Evolutionary conservation across 2,113 vertebrate genomes (phyloP).

Genomic region (Morone saxatilis): DNA sequence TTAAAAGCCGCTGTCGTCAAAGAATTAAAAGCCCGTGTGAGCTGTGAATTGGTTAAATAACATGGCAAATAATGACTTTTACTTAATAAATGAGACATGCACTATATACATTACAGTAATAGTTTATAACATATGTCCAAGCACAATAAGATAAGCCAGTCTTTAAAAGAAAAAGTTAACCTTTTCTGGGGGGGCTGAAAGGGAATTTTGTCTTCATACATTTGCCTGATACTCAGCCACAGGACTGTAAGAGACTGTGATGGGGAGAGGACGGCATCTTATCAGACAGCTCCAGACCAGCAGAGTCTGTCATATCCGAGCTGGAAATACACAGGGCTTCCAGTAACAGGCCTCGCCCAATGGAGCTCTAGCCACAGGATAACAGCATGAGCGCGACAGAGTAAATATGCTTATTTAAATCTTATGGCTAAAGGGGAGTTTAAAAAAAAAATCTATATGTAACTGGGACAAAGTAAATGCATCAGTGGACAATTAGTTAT

Average conservation of each 20-base stretch:
- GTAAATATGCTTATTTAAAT: conserved; percentile 59
- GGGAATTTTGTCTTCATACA: conserved; percentile 89
- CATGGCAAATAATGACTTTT: not conserved
- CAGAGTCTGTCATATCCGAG: conserved; percentile 88
- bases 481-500: conserved; percentile 60
- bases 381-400: conserved; percentile 49
- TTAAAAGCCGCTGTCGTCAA: not conserved
- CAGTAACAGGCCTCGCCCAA: conserved; percentile 89
- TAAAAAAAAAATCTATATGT: conserved; percentile 20
- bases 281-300: conserved; percentile 92
- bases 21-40: not conserved
- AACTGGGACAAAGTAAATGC: conserved; percentile 46
- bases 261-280: conserved; percentile 91
- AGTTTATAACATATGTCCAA: conserved; percentile 2
- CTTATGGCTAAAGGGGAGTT: conserved; percentile 20
- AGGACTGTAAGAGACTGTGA: conserved; percentile 81
- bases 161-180: conserved; percentile 85
- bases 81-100: not conserved
- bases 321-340: conserved; percentile 87
- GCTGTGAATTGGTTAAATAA: not conserved
- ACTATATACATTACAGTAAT: not conserved
- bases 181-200: conserved; percentile 71
- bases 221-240: conserved; percentile 84
- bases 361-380: conserved; percentile 74
- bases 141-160: conserved; percentile 82